Conservation (phyloP, 2,113 vertebrate genomes). For the Acrocephalus arundinaceus region DNA sequence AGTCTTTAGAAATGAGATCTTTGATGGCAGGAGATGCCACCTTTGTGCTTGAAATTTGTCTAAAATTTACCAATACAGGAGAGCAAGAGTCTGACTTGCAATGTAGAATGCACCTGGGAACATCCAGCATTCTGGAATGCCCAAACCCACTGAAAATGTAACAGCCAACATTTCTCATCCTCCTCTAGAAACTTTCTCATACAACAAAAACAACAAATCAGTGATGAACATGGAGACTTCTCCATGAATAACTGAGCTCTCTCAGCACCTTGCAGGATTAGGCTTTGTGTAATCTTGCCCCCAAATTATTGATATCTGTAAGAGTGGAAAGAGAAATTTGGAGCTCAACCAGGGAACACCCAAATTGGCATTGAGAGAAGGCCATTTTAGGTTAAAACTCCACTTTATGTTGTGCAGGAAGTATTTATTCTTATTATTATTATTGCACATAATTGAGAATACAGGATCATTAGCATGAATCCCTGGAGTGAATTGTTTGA, state of each 20-base stretch:
- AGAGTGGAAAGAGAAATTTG: neutral
- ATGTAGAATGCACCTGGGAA: neutral
- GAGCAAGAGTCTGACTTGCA: neutral
- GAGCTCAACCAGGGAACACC: neutral
- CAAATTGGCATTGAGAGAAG: neutral
- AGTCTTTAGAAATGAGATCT: constrained; percentile 10
- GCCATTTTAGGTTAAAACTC: neutral
- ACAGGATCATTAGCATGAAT: neutral
- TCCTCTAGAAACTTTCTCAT: neutral
- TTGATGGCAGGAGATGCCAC: constrained; percentile 11
- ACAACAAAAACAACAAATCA: neutral
- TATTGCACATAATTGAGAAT: neutral
- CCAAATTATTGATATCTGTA: neutral
- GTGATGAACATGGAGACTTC: neutral
- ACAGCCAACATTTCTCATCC: neutral
- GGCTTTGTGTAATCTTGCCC: neutral
- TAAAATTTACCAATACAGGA: neutral
- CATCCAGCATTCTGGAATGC: neutral
- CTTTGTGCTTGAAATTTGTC: neutral
- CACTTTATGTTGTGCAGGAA: neutral
- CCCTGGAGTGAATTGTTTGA: neutral
- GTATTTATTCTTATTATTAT: neutral
- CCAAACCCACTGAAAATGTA: neutral
- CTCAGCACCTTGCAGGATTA: neutral
- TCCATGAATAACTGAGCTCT: neutral